A percentile compares a stretch with the other conserved stretches of the same genome.
These are phyloP conservation scores for Tribolium freemani DNA, from an alignment of 2,888 invertebrate species.

Conservation along the genomic window DNA sequence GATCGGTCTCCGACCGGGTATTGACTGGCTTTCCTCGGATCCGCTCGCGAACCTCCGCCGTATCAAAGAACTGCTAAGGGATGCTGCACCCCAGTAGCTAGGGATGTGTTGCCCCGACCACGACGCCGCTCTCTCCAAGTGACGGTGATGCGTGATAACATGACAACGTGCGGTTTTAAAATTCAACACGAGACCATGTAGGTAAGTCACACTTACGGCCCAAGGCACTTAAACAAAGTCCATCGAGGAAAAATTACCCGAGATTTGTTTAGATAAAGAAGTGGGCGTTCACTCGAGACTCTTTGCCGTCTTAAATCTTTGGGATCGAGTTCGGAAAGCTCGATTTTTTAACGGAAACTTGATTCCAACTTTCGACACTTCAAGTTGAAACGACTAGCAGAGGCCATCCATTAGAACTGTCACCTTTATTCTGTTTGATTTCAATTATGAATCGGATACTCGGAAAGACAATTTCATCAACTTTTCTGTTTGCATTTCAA, in stretches of 20 bases:
- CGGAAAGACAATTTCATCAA: no score
- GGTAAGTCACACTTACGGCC: conserved; percentile 48
- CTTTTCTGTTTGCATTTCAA: no score
- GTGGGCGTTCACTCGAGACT: conserved; percentile 58
- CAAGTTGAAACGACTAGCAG: conserved; percentile 1
- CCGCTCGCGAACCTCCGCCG: conserved; percentile 58
- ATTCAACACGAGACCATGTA: conserved; percentile 53
- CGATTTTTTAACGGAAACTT: conserved; percentile 23
- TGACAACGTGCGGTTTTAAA: conserved; percentile 33
- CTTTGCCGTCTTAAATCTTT: conserved; percentile 33
- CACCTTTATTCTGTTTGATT: not conserved
- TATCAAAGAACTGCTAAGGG: conserved; percentile 61
- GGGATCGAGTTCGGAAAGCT: conserved; percentile 3
- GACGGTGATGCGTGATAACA: conserved; percentile 48
- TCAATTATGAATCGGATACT: not conserved
- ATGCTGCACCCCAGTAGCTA: conserved; percentile 66
- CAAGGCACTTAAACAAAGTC: not conserved
- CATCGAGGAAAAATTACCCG: not conserved
- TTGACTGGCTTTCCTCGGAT: conserved; percentile 64
- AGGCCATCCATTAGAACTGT: not conserved
- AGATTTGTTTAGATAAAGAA: conserved; percentile 42
- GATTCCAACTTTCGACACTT: conserved; percentile 14
- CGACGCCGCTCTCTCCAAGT: conserved; percentile 42
- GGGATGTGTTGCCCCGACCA: conserved; percentile 55
- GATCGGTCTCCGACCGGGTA: conserved; percentile 61